Evolutionary conservation across 2,113 vertebrate genomes (phyloP), one percentile per base, ranked within the genome.

Genomic region (Anguilla japonica): DNA sequence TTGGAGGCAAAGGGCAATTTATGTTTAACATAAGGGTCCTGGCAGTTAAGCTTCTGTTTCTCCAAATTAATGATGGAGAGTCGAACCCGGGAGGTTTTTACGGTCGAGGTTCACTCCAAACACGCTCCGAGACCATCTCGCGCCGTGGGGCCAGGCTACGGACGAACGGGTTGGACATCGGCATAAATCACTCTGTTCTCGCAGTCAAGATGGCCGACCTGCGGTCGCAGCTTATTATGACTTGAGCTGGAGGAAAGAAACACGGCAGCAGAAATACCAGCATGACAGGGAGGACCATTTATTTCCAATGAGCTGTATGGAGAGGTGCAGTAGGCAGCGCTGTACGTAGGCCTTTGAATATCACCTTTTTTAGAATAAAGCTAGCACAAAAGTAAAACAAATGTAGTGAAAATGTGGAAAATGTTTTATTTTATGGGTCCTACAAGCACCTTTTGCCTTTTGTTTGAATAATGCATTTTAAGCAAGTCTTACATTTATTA

Each of bases 221-320:
- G 63, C 29, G 60, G 50, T 39, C 60, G 3, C 29, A 14, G 83
- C 39, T n/a, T 60, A 84, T 63, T 18, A 67, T 71, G 83, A 41
- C 22, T 29, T 6, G 71, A 6, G 53, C 46, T 29, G 13, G 57
- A 56, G 14, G 40, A 43, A 78, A 78, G n/a, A 34, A 29, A 29
- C 71, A 34, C 71, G 34, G 71, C 71, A 75, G 71, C 53, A 84
- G 83, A 78, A 41, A 43, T 78, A 60, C 78, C 83, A 75, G 83
- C 20, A 15, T 14, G 43, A 75, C 8, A 29, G 71, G 46, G 83
- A 40, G 40, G 22, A 40, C n/a, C 67, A n/a, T 71, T 75, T 78
- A 9, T 75, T 84, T 84, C 71, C 83, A 18, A 56, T 22, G 50
- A 83, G 53, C 82, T 83, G 53, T 60, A 63, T 15, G 56, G 14